Evolutionary conservation across 2,888 invertebrate species (phyloP).

Genomic region (Ecliptopera silaceata): DNA sequence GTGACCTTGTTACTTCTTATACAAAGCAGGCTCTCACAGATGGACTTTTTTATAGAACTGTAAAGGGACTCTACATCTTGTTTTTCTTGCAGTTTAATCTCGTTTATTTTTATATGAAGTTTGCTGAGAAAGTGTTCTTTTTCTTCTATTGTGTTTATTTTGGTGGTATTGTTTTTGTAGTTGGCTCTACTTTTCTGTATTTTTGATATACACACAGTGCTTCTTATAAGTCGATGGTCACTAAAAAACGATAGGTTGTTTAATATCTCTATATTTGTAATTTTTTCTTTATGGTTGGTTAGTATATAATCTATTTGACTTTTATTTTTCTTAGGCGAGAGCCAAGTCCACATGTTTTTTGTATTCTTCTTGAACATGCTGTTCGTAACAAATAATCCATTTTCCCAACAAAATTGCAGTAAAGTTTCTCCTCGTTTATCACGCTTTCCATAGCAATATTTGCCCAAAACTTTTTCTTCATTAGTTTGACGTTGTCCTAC

Average conservation of each 20-base stretch:
- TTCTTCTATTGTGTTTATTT: background rate
- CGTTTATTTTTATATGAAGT: no score
- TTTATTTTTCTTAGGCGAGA: background rate
- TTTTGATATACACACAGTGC: background rate
- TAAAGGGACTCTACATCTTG: no score
- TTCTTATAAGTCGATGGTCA: background rate
- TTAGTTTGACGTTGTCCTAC: background rate
- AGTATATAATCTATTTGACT: conserved; percentile 4
- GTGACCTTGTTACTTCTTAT: no score
- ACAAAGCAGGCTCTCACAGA: no score
- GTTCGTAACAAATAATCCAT: background rate
- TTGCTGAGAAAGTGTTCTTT: no score
- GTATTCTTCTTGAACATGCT: background rate
- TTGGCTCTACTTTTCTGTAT: background rate
- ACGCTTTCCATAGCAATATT: background rate
- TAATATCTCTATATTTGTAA: background rate
- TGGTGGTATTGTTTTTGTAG: background rate
- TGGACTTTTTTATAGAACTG: no score
- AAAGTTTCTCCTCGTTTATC: background rate
- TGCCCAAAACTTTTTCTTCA: background rate
- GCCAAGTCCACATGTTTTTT: no score
- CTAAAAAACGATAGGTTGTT: background rate
- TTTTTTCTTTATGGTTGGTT: background rate
- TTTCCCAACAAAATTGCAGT: background rate
- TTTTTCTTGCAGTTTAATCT: no score